Evolutionary conservation across 2,888 invertebrate species (phyloP).

Genomic region (Ennomos quercinarius): DNA sequence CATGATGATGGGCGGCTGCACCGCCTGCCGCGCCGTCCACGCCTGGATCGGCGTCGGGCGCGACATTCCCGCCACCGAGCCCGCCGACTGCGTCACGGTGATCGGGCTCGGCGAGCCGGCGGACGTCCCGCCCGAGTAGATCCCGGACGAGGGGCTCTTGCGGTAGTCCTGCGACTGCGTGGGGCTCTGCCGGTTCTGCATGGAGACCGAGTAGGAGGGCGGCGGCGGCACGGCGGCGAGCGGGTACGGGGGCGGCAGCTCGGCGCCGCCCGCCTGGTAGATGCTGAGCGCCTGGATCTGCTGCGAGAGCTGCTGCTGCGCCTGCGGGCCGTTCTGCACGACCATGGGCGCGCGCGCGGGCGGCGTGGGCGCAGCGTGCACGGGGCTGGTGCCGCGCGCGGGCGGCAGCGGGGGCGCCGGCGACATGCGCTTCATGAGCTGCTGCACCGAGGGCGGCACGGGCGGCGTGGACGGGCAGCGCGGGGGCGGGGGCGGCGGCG

Average conservation of each 20-base stretch:
- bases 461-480: constrained; percentile 89
- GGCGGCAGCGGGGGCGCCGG: constrained; percentile 87
- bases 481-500: constrained; percentile 91
- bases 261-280: constrained; percentile 88
- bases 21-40: constrained; percentile 94
- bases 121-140: constrained; percentile 93
- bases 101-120: constrained; percentile 94
- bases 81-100: constrained; percentile 87
- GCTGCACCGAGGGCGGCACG: constrained; percentile 87
- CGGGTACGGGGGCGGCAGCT: constrained; percentile 90
- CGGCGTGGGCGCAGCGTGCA: constrained; percentile 84
- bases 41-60: constrained; percentile 93
- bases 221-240: constrained; percentile 88
- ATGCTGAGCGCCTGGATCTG: constrained; percentile 95
- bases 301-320: constrained; percentile 94
- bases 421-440: constrained; percentile 86
- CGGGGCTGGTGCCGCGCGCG: constrained; percentile 91
- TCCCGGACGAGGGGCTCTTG: constrained; percentile 94
- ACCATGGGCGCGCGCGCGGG: constrained; percentile 91
- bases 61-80: constrained; percentile 88
- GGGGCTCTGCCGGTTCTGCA: constrained; percentile 95
- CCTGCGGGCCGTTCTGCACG: constrained; percentile 92
- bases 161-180: constrained; percentile 93
- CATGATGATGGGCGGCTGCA: constrained; percentile 98
- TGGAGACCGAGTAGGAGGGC: constrained; percentile 94